phyloP scores from a whole-genome alignment of 2,888 invertebrate species.

The Tuta absoluta region DNA sequence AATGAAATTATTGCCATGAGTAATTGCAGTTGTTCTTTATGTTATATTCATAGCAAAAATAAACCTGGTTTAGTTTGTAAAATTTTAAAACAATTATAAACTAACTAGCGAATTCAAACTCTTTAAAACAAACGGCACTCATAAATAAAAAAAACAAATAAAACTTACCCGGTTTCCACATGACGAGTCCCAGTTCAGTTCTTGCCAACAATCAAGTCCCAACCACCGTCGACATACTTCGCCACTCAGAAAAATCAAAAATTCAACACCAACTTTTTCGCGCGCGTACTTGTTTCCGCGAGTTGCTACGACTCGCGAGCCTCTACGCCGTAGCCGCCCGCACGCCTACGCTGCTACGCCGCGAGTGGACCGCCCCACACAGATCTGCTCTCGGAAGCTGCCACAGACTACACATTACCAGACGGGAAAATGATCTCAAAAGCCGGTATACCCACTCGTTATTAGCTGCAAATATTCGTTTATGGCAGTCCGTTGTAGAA shows the following conservation, averaged over 20 bases:
- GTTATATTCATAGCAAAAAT: too few species aligned
- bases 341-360: slow-evolving; percentile 52
- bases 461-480: slow-evolving; percentile 3
- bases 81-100: not conserved
- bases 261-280: slow-evolving; percentile 30
- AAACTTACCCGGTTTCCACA: not conserved
- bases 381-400: slow-evolving; percentile 5
- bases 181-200: not conserved
- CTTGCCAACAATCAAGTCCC: slow-evolving; percentile 22
- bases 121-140: not conserved
- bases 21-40: too few species aligned
- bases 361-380: slow-evolving; percentile 59
- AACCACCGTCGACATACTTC: slow-evolving; percentile 25
- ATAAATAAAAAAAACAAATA: not conserved
- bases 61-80: not conserved
- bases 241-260: slow-evolving; percentile 30
- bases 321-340: slow-evolving; percentile 58
- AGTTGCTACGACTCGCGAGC: slow-evolving; percentile 43
- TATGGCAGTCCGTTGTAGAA: not conserved
- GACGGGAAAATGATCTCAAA: not conserved
- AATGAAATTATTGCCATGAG: too few species aligned
- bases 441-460: slow-evolving; percentile 15
- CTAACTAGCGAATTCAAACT: not conserved
- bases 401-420: slow-evolving; percentile 27
- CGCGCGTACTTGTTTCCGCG: slow-evolving; percentile 51